Base-by-base conservation (phyloP, 2,797 vertebrate genomes). In the Varecia variegata region DNA sequence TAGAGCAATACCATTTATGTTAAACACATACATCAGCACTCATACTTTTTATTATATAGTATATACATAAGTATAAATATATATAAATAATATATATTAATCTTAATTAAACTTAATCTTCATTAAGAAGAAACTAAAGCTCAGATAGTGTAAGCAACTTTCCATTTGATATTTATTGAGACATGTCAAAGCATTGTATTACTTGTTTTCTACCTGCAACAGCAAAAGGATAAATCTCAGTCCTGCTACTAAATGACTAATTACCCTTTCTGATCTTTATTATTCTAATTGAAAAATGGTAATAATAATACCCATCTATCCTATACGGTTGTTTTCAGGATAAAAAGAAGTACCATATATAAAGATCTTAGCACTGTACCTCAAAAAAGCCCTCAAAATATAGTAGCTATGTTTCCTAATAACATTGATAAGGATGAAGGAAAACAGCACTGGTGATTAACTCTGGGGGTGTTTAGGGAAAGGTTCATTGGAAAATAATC, bases 321-420 rank as follows among this genome's bases (percentile, higher is more conserved):
- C 60, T 90, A 74, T 21, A 58, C 15, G 7, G 3, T 89, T 86
- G 15, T 95, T 90, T 90, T 79, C n/a, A 74, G 7, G 56, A 60
- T 81, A 88, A 86, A 88, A 50, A 23, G 5, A n/a, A 17, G 9
- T 74, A 74, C 5, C 32, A 12, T 40, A 43, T 73, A 54, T 79
- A 50, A 93, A 89, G 60, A 50, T 62, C 27, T 93, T 84, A 87
- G 45, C 38, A 62, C 17, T 80, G 32, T 32, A 91, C 23, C 27
- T 50, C 54, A 92, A 92, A 12, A 82, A 96, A 95, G 38, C 30
- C 45, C n/a, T 90, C 27, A 43, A 95, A 87, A 89, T 25, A 60
- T 68, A 11, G 18, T 56, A 67, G 25, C 23, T 79, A 21, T 91
- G 95, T 67, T 67, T 54, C 30, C 82, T 77, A 86, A 86, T 60